Base-by-base conservation (phyloP, 2,888 invertebrate genomes). In the Xestia rhomboidea region DNA sequence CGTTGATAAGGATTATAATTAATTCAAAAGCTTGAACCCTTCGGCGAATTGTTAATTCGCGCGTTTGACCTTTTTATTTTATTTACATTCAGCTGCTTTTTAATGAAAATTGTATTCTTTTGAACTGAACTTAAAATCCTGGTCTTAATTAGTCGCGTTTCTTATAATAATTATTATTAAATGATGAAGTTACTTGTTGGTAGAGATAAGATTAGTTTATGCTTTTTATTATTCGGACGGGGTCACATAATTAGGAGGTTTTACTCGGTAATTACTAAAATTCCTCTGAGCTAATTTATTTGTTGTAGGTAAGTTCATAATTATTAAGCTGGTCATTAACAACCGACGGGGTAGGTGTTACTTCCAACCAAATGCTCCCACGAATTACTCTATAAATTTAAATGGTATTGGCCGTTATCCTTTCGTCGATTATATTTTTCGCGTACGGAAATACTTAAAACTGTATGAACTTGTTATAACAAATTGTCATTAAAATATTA, bases 1-100 rank as follows among this genome's bases (percentile, higher is more conserved):
- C 81, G 84, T 87, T 89, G 86, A 90, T 89, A 89, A 89, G 85
- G 81, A 89, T 80, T 83, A 80, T 90, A 90, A 89, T 90, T 90
- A 90, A 90, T 90, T 90, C 89, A 89, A 90, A 87, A 87, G 89
- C 88, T 85, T 87, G 82, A 89, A 85, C 90, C 90, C 83, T 90
- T 88, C 82, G 84, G 89, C 87, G 83, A 85, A 85, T 89, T 86
- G 89, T 89, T 89, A 88, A 89, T 88, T 90, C 85, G 68, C 79
- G 87, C 83, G 85, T 90, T 89, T 90, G 90, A 86, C 87, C 89
- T 89, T 89, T 87, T 88, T 82, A 88, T 88, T 87, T 87, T 87
- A 87, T 88, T 86, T 85, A 86, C 72, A 81, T 82, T 85, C 83
- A 74, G 82, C 68, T 80, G 76, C 74, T 85, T 89, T 87, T 82